Percentiles rank a stretch among this genome's conserved stretches.
These are phyloP conservation scores for Crocidura indochinensis DNA, from an alignment of 2,797 vertebrate genomes.

Conservation along the genomic window DNA sequence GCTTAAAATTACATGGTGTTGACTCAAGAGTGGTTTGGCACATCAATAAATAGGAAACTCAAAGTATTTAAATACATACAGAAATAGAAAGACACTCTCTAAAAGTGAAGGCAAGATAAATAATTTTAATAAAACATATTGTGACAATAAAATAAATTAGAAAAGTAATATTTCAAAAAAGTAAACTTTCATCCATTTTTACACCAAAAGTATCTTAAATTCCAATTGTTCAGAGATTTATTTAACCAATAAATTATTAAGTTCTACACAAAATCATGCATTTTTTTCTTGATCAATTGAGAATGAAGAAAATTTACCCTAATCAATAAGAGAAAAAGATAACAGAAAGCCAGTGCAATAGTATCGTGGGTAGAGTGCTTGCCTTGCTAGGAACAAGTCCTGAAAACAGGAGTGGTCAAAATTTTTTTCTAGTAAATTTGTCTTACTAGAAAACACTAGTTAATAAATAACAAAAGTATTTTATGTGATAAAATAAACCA, in stretches of 20 bases:
- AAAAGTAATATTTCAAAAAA: not conserved
- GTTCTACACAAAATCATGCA: not conserved
- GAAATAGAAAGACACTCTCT: conserved; percentile 9
- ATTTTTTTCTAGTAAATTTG: not conserved
- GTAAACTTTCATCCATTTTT: conserved; percentile 38
- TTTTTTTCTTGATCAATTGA: conserved; percentile 25
- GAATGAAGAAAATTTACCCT: conserved; percentile 39
- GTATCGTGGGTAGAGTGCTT: too few relatives aligned
- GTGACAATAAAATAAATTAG: conserved; percentile 2
- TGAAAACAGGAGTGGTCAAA: not conserved
- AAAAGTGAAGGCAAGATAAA: not conserved
- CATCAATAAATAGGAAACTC: not conserved
- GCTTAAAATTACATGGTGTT: not conserved
- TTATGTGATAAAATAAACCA: conserved; percentile 49
- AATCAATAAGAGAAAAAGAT: conserved; percentile 5
- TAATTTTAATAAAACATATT: conserved; percentile 46
- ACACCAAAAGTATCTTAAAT: conserved; percentile 1
- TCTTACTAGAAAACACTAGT: not conserved
- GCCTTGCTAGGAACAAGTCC: too few relatives aligned
- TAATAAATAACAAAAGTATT: conserved; percentile 22
- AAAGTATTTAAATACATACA: not conserved
- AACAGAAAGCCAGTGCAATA: too few relatives aligned
- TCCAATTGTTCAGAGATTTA: conserved; percentile 14
- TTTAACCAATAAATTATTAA: conserved; percentile 14
- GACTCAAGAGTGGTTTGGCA: not conserved